Percentiles rank a stretch among this genome's conserved stretches.
Conservation (phyloP, 1,140 invertebrate species). For the Zaprionus tsacasi region DNA sequence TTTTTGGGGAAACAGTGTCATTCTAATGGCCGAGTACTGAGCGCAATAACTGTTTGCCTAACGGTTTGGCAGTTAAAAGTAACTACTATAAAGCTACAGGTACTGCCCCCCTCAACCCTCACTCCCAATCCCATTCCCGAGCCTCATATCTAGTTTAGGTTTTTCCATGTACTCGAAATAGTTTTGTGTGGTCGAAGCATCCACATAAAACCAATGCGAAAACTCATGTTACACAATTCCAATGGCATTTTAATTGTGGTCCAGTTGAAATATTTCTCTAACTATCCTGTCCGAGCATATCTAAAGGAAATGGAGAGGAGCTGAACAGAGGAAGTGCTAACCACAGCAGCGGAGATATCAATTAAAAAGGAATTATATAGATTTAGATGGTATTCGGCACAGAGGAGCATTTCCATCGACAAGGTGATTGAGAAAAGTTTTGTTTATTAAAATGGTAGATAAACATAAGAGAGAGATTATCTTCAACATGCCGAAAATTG, state of each 20-base stretch:
- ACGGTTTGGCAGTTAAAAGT: constrained; percentile 71
- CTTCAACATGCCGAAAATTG: too few species aligned
- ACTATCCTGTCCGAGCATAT: constrained; percentile 23
- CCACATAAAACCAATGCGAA: constrained; percentile 18
- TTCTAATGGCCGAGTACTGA: constrained; percentile 71
- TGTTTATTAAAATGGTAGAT: not conserved
- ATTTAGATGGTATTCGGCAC: not conserved
- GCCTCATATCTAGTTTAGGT: constrained; percentile 9
- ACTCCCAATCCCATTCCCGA: not conserved
- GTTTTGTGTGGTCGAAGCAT: constrained; percentile 27
- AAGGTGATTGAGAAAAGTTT: not conserved
- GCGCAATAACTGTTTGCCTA: constrained; percentile 76
- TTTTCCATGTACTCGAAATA: constrained; percentile 18
- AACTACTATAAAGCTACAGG: constrained; percentile 75
- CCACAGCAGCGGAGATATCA: constrained; percentile 14
- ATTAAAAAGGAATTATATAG: constrained; percentile 24
- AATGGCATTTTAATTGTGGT: constrained; percentile 76
- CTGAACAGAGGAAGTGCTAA: not conserved
- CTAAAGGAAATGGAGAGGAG: constrained; percentile 10
- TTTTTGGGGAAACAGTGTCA: constrained; percentile 53
- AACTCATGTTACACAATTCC: constrained; percentile 47
- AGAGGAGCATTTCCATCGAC: not conserved
- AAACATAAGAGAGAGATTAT: not conserved
- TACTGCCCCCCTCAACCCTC: constrained; percentile 46
- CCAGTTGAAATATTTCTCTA: constrained; percentile 45